Base-by-base conservation (phyloP, 2,113 vertebrate species). In the Canis aureus region DNA sequence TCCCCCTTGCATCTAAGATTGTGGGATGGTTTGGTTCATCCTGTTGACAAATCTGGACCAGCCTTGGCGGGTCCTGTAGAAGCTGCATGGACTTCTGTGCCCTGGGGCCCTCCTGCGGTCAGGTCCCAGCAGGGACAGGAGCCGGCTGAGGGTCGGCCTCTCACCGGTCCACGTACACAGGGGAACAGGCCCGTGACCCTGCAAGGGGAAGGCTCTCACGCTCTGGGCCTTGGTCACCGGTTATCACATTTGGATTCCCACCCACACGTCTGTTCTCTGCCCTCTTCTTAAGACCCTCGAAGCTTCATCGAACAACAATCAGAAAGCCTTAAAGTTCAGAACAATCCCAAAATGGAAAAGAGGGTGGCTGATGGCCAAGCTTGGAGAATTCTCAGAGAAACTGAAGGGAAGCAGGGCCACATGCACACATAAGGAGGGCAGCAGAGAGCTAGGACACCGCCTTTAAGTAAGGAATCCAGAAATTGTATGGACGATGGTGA, bases 181-280 rank as follows among this genome's bases (percentile, higher is more conserved):
- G 29, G 3, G 27, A 88, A 62, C 0, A 27, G 25, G 49, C 22
- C 79, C 25, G 43, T 22, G 4, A 9, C 5, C 1, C 19, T n/a
- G 4, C 1, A 22, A 0, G 23, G 25, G 32, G 8, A 8, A 8
- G 27, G 29, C n/a, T 17, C 2, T 12, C 10, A 25, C 0, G 11
- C 0, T 55, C 19, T 49, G 17, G 4, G 49, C 78, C 55, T 51
- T 0, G 0, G 43, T 55, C 49, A 60, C 0, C 1, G 35, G 55
- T 64, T 51, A 38, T 20, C 3, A 5, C 20, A 35, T 38, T 93
- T 62, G 76, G 22, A 49, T 16, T 86, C 38, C 51, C 49, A 91
- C 22, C n/a, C 19, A 3, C 4, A 1, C 11, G 20, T 51, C 35
- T 1, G 15, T n/a, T n/a, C 81, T 79, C 25, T 71, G 32, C 15